These are phyloP conservation scores for Lycodopsis pacificus DNA, from an alignment of 2,797 vertebrate genomes.

Conservation along the genomic window DNA sequence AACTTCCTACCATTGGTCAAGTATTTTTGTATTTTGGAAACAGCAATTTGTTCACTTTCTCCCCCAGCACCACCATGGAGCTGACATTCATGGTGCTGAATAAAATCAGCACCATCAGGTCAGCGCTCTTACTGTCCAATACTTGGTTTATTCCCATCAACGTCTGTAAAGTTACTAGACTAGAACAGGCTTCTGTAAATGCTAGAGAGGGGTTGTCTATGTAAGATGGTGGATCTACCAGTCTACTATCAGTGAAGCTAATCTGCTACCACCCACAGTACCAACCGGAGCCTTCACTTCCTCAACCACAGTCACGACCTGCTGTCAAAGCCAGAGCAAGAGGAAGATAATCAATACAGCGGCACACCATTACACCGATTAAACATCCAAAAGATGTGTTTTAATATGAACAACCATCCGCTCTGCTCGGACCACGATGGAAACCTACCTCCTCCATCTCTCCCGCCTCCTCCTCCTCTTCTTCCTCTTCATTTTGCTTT, in stretches of 20 bases:
- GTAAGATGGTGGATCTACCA: not conserved
- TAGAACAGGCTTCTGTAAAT: not conserved
- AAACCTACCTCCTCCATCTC: slow-evolving; percentile 76
- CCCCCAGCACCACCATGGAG: not conserved
- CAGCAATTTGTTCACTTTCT: not conserved
- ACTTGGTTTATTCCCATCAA: not conserved
- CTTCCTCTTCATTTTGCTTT: slow-evolving; percentile 75
- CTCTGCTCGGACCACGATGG: not conserved
- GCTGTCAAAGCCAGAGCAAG: slow-evolving; percentile 44
- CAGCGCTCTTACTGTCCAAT: not conserved
- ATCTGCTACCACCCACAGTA: slow-evolving; percentile 29
- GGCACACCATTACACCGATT: slow-evolving; percentile 6
- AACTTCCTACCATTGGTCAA: not conserved
- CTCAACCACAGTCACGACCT: slow-evolving; percentile 55
- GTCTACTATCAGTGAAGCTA: slow-evolving; percentile 2
- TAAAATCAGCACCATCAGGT: no score
- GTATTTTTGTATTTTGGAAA: not conserved
- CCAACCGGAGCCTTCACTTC: slow-evolving; percentile 62
- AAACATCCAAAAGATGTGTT: slow-evolving; percentile 2
- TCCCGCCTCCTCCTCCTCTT: slow-evolving; percentile 53
- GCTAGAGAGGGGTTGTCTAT: not conserved
- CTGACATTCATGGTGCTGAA: not conserved
- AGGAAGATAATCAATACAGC: slow-evolving; percentile 26
- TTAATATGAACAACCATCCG: slow-evolving; percentile 9
- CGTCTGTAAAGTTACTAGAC: not conserved